These are phyloP conservation scores for Ricordea florida DNA, from an alignment of 92 coral and sea anemone species.

Conservation along the genomic window DNA sequence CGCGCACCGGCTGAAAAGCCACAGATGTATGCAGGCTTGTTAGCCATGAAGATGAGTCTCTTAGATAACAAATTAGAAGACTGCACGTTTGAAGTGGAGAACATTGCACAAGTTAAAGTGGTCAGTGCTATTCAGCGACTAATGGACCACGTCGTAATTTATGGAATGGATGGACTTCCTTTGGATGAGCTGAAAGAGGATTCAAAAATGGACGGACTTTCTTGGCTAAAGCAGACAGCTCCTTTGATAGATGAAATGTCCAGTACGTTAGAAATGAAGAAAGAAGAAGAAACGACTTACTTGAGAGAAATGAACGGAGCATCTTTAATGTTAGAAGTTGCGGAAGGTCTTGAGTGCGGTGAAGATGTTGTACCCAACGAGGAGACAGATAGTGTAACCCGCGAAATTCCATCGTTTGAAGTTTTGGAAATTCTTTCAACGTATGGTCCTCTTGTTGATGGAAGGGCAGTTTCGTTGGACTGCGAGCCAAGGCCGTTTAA, in stretches of 20 bases:
- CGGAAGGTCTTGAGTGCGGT: not conserved
- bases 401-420: not conserved
- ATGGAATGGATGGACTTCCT: conserved; percentile 14
- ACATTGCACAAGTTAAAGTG: not conserved
- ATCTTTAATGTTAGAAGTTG: conserved; percentile 48
- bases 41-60: conserved; percentile 2
- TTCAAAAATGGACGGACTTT: not conserved
- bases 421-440: not conserved
- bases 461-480: not conserved
- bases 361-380: conserved; percentile 1
- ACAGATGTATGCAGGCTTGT: not conserved
- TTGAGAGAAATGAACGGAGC: conserved; percentile 37
- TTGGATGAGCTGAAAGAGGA: not conserved
- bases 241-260: not conserved
- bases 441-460: not conserved
- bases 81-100: not conserved
- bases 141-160: conserved; percentile 9
- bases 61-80: conserved; percentile 3
- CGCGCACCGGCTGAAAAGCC: not conserved
- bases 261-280: not conserved
- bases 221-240: not conserved
- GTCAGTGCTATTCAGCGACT: conserved; percentile 7
- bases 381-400: not conserved
- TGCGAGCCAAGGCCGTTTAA: conserved; percentile 49
- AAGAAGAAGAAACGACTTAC: conserved; percentile 6